A percentile compares a stretch with the other conserved stretches of the same genome.
Evolutionary conservation across 1,140 invertebrate species (phyloP).

Genomic region (Zaprionus camerounensis): DNA sequence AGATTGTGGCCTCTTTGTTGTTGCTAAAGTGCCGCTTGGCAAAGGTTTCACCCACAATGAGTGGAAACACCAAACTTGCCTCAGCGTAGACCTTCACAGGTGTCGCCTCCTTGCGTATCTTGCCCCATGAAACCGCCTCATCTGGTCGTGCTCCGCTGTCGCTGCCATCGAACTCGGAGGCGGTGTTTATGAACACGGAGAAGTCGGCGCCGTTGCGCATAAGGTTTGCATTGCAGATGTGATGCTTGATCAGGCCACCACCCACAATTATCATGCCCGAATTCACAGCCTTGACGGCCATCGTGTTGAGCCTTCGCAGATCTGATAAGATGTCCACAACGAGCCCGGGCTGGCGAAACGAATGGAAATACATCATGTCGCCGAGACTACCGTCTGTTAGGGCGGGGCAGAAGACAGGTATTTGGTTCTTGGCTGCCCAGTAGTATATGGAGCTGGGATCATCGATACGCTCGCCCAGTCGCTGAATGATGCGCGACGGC

Average conservation of each 20-base stretch:
- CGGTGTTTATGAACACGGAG: slow-evolving; percentile 98
- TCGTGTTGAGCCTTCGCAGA: slow-evolving; percentile 94
- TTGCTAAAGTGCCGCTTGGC: slow-evolving; percentile 86
- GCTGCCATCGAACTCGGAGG: slow-evolving; percentile 98
- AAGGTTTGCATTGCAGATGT: slow-evolving; percentile 98
- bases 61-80: slow-evolving; percentile 97
- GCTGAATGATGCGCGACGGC: slow-evolving; percentile 94
- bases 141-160: slow-evolving; percentile 99
- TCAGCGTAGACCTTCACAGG: slow-evolving; percentile 99
- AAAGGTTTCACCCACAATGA: slow-evolving; percentile 98
- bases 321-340: slow-evolving; percentile 98
- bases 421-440: slow-evolving; percentile 99
- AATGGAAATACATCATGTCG: slow-evolving; percentile 99
- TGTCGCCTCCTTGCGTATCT: slow-evolving; percentile 94
- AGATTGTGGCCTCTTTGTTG: slow-evolving; percentile 35
- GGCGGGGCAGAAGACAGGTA: slow-evolving; percentile 99
- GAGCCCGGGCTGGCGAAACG: slow-evolving; percentile 95
- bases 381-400: slow-evolving; percentile 99
- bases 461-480: slow-evolving; percentile 95
- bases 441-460: slow-evolving; percentile 97
- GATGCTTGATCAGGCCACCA: slow-evolving; percentile 99
- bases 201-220: slow-evolving; percentile 99
- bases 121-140: slow-evolving; percentile 99
- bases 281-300: slow-evolving; percentile 96
- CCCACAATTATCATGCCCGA: slow-evolving; percentile 99